These are phyloP conservation scores for Hippocampus abdominalis DNA, from an alignment of 2,113 vertebrate genomes.

Conservation along the genomic window DNA sequence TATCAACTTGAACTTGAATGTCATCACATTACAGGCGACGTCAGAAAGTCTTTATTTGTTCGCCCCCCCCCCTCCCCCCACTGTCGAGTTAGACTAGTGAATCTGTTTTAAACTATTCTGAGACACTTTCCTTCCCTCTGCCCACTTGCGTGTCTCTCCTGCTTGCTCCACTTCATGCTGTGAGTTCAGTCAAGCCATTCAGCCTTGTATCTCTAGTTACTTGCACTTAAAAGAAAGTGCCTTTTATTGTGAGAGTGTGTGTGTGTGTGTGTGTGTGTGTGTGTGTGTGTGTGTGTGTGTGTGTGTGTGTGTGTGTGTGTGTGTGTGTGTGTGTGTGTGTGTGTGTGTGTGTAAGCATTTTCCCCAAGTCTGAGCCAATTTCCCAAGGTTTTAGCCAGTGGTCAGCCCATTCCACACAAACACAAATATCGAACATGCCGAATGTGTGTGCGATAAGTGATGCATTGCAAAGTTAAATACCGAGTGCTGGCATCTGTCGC, in stretches of 20 bases:
- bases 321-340: background rate
- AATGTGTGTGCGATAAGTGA: slow-evolving; percentile 22
- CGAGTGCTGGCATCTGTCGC: slow-evolving; percentile 44
- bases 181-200: slow-evolving; percentile 35
- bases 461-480: slow-evolving; percentile 38
- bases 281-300: slow-evolving; percentile 2
- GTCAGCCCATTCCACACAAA: slow-evolving; percentile 19
- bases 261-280: background rate
- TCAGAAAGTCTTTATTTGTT: too few species aligned
- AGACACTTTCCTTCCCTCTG: slow-evolving; percentile 23
- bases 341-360: slow-evolving; percentile 21
- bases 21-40: too few species aligned
- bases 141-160: slow-evolving; percentile 6
- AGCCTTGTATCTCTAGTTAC: slow-evolving; percentile 11
- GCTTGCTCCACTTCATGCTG: slow-evolving; percentile 9
- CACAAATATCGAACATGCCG: slow-evolving; percentile 2
- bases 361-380: slow-evolving; percentile 16
- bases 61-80: background rate
- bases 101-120: slow-evolving; percentile 51
- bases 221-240: slow-evolving; percentile 23
- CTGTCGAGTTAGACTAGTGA: slow-evolving; percentile 33
- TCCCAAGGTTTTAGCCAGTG: slow-evolving; percentile 23
- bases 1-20: too few species aligned
- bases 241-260: slow-evolving; percentile 15
- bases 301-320: background rate